Conservation (phyloP, 2,113 vertebrate species). For the Limanda limanda region DNA sequence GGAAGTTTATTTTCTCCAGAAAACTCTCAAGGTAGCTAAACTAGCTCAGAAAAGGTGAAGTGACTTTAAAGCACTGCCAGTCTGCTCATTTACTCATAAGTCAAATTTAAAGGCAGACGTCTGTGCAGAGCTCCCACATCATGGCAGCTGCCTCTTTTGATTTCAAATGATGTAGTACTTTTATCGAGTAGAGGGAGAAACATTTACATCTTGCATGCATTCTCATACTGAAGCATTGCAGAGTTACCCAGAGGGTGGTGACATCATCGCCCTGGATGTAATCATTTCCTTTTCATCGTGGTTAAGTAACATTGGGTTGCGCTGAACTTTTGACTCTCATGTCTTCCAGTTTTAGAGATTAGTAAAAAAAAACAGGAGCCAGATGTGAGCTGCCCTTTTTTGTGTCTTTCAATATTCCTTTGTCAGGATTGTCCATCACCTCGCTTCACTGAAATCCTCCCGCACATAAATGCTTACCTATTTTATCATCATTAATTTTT, state of each 20-base stretch:
- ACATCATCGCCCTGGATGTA: neutral
- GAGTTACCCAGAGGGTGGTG: neutral
- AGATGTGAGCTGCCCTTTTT: neutral
- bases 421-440: neutral
- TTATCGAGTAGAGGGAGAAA: neutral
- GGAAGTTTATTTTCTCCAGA: conserved; percentile 13
- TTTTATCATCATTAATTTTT: conserved; percentile 45
- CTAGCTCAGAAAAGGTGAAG: conserved; percentile 29
- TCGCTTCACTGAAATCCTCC: conserved; percentile 29
- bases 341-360: conserved; percentile 2
- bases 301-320: conserved; percentile 7
- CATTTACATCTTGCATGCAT: neutral
- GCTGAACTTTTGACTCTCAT: conserved; percentile 27
- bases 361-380: conserved; percentile 3
- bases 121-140: conserved; percentile 17
- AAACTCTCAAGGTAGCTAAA: conserved; percentile 28
- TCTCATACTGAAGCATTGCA: neutral
- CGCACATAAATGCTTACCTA: conserved; percentile 30
- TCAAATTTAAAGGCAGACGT: conserved; percentile 42
- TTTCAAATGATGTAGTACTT: neutral
- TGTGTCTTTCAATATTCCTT: neutral
- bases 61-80: conserved; percentile 18
- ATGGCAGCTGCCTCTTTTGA: neutral
- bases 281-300: conserved; percentile 10
- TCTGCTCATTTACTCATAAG: conserved; percentile 42